Conservation (phyloP, 2,113 vertebrate species). For the Eulemur macaco region DNA sequence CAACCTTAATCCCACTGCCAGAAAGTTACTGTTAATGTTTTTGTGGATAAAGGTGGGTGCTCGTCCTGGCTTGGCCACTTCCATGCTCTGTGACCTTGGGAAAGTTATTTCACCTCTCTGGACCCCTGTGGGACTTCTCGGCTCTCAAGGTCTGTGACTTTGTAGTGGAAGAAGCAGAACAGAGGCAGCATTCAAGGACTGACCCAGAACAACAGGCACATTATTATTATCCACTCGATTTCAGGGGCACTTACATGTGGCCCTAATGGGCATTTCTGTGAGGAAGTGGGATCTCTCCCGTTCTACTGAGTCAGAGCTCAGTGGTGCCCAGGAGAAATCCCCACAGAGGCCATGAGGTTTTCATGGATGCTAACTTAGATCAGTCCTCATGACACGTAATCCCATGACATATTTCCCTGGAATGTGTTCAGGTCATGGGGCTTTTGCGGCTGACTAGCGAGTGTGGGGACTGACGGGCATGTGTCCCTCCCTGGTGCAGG, state of each 20-base stretch:
- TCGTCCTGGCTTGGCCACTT: background rate
- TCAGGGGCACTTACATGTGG: background rate
- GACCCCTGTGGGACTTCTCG: background rate
- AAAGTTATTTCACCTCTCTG: background rate
- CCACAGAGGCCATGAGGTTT: background rate
- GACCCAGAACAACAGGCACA: background rate
- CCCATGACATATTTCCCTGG: background rate
- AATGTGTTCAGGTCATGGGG: background rate
- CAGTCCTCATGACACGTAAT: too few species aligned
- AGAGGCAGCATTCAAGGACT: background rate
- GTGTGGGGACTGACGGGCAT: background rate
- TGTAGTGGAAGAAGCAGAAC: background rate
- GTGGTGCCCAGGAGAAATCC: background rate
- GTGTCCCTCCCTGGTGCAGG: background rate
- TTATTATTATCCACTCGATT: background rate
- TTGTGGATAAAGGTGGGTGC: background rate
- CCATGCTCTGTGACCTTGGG: background rate
- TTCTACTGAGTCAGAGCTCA: background rate
- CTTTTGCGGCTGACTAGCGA: background rate
- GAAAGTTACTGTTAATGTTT: background rate
- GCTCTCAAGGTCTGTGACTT: background rate
- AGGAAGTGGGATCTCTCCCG: background rate
- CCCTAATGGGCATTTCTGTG: background rate
- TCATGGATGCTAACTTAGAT: background rate
- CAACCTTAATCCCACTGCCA: background rate